Evolutionary conservation across 2,888 invertebrate genomes (phyloP), one percentile per base, ranked within the genome.

Genomic region (Alentia gelatinosa): DNA sequence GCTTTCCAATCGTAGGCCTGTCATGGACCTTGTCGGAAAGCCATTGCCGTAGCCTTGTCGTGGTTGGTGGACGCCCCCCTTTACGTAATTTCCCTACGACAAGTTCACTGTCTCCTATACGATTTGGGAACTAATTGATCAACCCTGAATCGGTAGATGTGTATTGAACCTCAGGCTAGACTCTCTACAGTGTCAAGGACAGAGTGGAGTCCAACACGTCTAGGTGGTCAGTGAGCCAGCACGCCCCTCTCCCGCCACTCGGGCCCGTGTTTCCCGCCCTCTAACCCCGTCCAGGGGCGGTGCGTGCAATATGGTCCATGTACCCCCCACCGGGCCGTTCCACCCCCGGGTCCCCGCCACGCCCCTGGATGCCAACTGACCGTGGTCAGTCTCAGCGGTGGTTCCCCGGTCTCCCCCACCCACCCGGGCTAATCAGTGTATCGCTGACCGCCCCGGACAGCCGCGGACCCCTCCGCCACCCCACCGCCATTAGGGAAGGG

Each of bases 351-450:
- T 9, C 42, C 47, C 86, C 19, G 23, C 79, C 86, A 42, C 86
- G 50, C 86, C 86, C 86, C 86, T 86, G 86, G 86, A 86, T 33
- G 50, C 47, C 86, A 86, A 86, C 86, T 86, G 86, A 86, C 86
- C 86, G 30, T 86, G 86, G 47, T 86, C 47, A 50, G 50, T 86
- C 47, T 42, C 86, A 86, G 86, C 47, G 86, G 86, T 15, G 35
- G 42, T 23, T 83, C 39, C 15, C 83, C 83, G 26, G 39, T 39
- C 26, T 83, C 47, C 86, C 42, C 33, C 47, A 23, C 86, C 86
- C 47, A 12, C 79, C 26, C 19, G 7, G 42, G 30, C 47, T 86
- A 86, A 86, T 86, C 86, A 86, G 86, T 47, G 86, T 42, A 50
- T 86, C 47, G 19, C 86, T 47, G 86, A 9, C 86, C 42, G 47